These are phyloP conservation scores for Xylota segnis DNA, from an alignment of 2,888 invertebrate genomes.

Conservation along the genomic window DNA sequence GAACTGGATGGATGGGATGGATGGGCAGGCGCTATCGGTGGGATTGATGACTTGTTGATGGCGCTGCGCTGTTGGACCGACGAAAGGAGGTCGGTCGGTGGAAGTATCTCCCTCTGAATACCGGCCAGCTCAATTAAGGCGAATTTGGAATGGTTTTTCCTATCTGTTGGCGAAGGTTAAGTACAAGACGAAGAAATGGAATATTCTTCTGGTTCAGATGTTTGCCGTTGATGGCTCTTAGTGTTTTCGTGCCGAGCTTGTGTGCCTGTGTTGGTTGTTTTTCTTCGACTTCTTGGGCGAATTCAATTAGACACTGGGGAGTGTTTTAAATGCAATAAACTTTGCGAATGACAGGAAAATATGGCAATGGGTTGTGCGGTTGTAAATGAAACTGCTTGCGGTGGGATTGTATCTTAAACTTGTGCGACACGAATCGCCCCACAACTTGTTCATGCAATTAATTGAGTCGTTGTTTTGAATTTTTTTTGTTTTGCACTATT, in stretches of 20 bases:
- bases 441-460: too few relatives aligned
- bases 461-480: too few relatives aligned
- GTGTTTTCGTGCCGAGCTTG: not conserved
- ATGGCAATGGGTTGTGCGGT: not conserved
- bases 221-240: slow-evolving; percentile 15
- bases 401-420: slow-evolving; percentile 4
- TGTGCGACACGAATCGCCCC: too few relatives aligned
- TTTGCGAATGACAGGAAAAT: slow-evolving; percentile 17
- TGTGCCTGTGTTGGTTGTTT: slow-evolving; percentile 17
- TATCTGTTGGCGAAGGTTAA: slow-evolving; percentile 8
- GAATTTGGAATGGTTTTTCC: slow-evolving; percentile 13
- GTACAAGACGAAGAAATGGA: not conserved
- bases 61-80: not conserved
- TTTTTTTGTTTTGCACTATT: too few relatives aligned
- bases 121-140: slow-evolving; percentile 22
- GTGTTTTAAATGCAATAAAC: not conserved
- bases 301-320: slow-evolving; percentile 13
- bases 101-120: not conserved
- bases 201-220: slow-evolving; percentile 8
- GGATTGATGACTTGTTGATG: slow-evolving; percentile 19
- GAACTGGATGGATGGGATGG: not conserved
- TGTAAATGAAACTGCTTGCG: slow-evolving; percentile 5
- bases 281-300: not conserved
- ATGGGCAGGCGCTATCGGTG: slow-evolving; percentile 6
- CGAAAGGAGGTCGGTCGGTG: too few relatives aligned